These are phyloP conservation scores for Aproaerema taeniolella DNA, from an alignment of 2,888 invertebrate genomes.

Conservation along the genomic window DNA sequence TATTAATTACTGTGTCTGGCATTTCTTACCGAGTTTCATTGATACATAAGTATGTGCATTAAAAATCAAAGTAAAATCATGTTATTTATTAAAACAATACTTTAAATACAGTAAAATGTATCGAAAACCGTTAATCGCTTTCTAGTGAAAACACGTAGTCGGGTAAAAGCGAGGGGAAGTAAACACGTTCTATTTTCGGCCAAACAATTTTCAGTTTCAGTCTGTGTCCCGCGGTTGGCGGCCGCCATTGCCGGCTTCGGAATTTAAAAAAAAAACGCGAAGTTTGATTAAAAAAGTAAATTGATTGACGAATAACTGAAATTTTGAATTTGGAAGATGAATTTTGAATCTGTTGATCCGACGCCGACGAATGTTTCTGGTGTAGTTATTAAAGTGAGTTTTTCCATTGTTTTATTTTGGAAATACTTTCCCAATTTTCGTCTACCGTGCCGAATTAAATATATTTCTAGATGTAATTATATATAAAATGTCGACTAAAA, in stretches of 20 bases:
- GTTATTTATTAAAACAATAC: no score
- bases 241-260: conserved; percentile 38
- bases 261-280: conserved; percentile 28
- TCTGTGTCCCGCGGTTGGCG: conserved; percentile 47
- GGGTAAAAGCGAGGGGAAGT: conserved; percentile 45
- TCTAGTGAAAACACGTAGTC: conserved; percentile 32
- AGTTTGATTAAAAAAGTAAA: conserved; percentile 19
- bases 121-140: conserved; percentile 15
- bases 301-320: no score
- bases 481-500: no score
- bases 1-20: no score
- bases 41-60: no score
- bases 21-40: no score
- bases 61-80: no score
- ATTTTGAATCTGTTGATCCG: conserved; percentile 36
- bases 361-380: conserved; percentile 53
- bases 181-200: conserved; percentile 66
- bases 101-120: no score
- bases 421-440: not conserved
- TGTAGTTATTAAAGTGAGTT: conserved; percentile 68
- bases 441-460: no score
- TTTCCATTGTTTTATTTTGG: conserved; percentile 4
- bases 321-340: conserved; percentile 6
- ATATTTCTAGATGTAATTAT: no score
- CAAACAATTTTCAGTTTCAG: conserved; percentile 68